phyloP scores from a whole-genome alignment of 2,888 invertebrate genomes.

The Ectobius pallidus region DNA sequence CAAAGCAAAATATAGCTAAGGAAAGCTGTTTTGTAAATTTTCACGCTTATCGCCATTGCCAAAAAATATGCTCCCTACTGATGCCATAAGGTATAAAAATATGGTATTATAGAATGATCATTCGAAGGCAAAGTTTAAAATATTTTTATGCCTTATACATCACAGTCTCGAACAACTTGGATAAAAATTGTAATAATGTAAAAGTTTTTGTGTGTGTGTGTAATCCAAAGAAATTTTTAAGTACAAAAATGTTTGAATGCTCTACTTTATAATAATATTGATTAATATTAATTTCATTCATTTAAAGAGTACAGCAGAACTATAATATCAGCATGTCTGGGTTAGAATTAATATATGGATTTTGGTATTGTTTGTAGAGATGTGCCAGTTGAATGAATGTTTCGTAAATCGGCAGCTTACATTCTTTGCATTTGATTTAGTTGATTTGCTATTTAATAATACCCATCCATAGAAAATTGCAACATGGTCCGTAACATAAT shows the following conservation, averaged over 20 bases:
- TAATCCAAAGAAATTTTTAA: slow-evolving; percentile 37
- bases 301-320: slow-evolving; percentile 11
- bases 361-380: background rate
- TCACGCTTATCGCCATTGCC: too few species aligned
- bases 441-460: too few species aligned
- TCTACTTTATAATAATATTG: background rate
- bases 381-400: background rate
- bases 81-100: too few species aligned
- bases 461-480: too few species aligned
- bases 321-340: background rate
- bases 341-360: background rate
- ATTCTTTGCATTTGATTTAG: background rate
- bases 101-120: too few species aligned
- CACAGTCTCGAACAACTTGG: too few species aligned
- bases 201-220: slow-evolving; percentile 21
- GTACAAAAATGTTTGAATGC: slow-evolving; percentile 32
- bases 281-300: background rate
- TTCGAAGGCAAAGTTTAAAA: too few species aligned
- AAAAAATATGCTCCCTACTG: too few species aligned
- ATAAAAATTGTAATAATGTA: background rate
- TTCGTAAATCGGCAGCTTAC: background rate
- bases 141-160: too few species aligned
- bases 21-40: too few species aligned
- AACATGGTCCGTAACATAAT: too few species aligned
- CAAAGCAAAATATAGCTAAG: too few species aligned